A percentile compares a stretch with the other conserved stretches of the same genome.
phyloP scores from a whole-genome alignment of 1,140 invertebrate species.

The Onthophagus taurus region DNA sequence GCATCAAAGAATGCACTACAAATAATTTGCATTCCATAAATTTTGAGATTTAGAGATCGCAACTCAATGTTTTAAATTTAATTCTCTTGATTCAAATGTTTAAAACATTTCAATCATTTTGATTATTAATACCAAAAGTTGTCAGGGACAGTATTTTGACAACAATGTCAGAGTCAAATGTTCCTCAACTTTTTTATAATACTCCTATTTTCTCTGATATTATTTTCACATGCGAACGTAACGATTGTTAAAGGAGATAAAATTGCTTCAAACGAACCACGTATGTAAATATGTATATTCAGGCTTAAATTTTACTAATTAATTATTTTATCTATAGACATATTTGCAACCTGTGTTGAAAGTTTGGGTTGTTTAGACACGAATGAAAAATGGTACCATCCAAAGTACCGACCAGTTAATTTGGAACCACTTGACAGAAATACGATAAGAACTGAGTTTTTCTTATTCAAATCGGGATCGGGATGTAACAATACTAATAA shows the following conservation, averaged over 20 bases:
- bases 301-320: not conserved
- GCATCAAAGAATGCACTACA: too few relatives aligned
- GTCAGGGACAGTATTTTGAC: not conserved
- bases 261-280: not conserved
- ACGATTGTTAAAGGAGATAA: not conserved
- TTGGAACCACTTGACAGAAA: conserved; percentile 29
- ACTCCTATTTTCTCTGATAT: conserved; percentile 8
- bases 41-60: too few relatives aligned
- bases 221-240: not conserved
- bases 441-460: conserved; percentile 32
- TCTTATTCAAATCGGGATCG: conserved; percentile 21
- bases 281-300: not conserved
- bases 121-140: too few relatives aligned
- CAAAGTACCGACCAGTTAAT: conserved; percentile 28
- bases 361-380: conserved; percentile 30
- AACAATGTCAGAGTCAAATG: conserved; percentile 13
- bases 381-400: conserved; percentile 30
- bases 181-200: conserved; percentile 6
- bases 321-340: conserved; percentile 19
- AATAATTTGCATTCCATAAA: too few relatives aligned
- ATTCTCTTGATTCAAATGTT: too few relatives aligned
- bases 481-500: not conserved
- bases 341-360: conserved; percentile 28
- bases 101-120: too few relatives aligned
- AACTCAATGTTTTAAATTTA: too few relatives aligned